Conservation (phyloP, 2,888 invertebrate species). For the Strigamia maritima region DNA sequence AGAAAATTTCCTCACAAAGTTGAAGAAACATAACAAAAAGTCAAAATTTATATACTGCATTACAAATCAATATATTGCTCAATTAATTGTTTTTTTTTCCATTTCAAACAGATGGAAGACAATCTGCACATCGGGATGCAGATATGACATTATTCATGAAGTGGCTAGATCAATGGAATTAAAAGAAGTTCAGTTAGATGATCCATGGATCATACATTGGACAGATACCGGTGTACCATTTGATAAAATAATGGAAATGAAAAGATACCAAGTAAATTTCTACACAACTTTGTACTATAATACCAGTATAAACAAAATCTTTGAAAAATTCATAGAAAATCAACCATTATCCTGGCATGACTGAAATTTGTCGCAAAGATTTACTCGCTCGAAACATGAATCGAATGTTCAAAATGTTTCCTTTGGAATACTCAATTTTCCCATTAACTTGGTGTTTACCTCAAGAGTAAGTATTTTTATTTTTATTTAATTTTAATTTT, state of each 20-base stretch:
- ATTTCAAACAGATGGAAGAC: neutral
- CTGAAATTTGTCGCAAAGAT: constrained; percentile 85
- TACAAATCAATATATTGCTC: neutral
- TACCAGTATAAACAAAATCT: neutral
- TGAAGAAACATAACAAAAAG: neutral
- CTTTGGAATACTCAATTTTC: constrained; percentile 85
- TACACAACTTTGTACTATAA: too few relatives aligned
- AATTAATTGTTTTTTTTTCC: neutral
- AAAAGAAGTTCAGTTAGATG: neutral
- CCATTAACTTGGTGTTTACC: constrained; percentile 93
- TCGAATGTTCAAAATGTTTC: constrained; percentile 81
- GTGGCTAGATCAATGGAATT: neutral
- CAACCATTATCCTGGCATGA: constrained; percentile 90
- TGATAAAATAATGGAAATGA: neutral
- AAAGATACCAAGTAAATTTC: neutral
- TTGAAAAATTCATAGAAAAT: constrained; percentile 65
- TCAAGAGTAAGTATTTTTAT: constrained; percentile 64
- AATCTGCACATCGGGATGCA: neutral
- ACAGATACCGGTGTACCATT: neutral
- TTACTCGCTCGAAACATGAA: constrained; percentile 82
- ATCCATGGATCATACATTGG: neutral
- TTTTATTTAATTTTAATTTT: too few relatives aligned
- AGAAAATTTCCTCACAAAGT: neutral
- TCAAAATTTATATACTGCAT: neutral
- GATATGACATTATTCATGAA: neutral